Evolutionary conservation across 2,113 vertebrate species (phyloP), one percentile per base, ranked within the genome.

Genomic region (Danio rerio): DNA sequence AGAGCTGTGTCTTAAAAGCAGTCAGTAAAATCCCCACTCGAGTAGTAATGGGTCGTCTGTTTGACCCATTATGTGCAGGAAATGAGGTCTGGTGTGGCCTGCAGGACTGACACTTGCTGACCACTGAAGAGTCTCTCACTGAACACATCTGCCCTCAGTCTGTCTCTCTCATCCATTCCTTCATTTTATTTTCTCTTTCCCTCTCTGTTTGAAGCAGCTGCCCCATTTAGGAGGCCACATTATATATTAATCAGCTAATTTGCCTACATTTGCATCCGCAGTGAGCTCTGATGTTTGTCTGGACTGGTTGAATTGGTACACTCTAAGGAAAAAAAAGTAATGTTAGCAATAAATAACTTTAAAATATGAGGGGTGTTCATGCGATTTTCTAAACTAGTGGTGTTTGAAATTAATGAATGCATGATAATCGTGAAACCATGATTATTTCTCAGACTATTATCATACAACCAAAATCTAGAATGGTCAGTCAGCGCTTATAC

Each of bases 61-160:
- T 82, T 87, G 91, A 62, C 90, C 91, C 89, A 90, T 93, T 93
- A 92, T 84, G 84, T 85, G 90, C 86, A 88, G 85, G 88, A 93
- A 94, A 92, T 80, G 92, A 90, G 93, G 93, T 94, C 94, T 94
- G 74, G 84, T 90, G 89, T 92, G 87, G 89, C 93, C 93, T 5
- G 84, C 92, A 91, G 94, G 91, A 74, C 70, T 15, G 85, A 88
- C 87, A 84, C 75, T 89, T 58, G 75, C 88, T 89, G 84, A 87
- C 89, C 92, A 91, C 88, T 78, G 87, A 31, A 31, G 31, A 31
- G 10, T 61, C 10, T 20, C 43, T 78, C 70, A 56, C 55, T 47
- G 13, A 45, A 9, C 56, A 49, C 59, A 47, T 82, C 47, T 71
- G 52, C 53, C 76, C 70, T 43, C 11, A 71, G 68, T 69, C 31